Conservation (phyloP, 1,140 invertebrate genomes). For the Drosophila saltans region DNA sequence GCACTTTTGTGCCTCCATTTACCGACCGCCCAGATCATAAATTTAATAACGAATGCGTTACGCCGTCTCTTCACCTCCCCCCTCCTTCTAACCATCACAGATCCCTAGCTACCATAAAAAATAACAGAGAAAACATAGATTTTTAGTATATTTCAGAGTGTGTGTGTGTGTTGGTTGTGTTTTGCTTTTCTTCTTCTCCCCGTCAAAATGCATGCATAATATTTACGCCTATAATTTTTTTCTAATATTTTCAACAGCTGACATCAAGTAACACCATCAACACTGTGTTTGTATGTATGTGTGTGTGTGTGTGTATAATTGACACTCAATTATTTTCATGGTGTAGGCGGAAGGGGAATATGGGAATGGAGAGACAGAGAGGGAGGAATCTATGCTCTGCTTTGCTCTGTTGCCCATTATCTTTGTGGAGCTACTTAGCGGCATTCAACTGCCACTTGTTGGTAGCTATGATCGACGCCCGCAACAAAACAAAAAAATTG, state of each 20-base stretch:
- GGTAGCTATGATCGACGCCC: slow-evolving; percentile 43
- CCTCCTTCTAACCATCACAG: not conserved
- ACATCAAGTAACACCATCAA: slow-evolving; percentile 64
- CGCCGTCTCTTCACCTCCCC: not conserved
- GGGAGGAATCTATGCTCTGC: slow-evolving; percentile 25
- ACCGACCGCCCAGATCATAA: slow-evolving; percentile 6
- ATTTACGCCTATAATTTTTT: slow-evolving; percentile 77
- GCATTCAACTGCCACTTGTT: slow-evolving; percentile 78
- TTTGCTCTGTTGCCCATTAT: slow-evolving; percentile 67
- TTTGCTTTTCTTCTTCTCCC: not conserved
- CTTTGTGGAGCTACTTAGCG: slow-evolving; percentile 69
- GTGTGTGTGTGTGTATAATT: slow-evolving; percentile 65
- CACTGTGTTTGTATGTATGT: slow-evolving; percentile 16
- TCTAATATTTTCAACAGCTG: slow-evolving; percentile 81
- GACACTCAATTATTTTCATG: slow-evolving; percentile 70
- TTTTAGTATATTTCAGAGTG: not conserved
- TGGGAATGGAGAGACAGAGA: slow-evolving; percentile 23
- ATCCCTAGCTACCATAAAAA: slow-evolving; percentile 1
- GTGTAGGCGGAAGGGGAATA: not conserved
- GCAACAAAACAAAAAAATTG: slow-evolving; percentile 51
- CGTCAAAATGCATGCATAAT: slow-evolving; percentile 59
- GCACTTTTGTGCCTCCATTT: slow-evolving; percentile 26
- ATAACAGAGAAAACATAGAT: not conserved
- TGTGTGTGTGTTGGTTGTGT: not conserved
- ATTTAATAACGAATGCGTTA: slow-evolving; percentile 8